Base-by-base conservation (phyloP, 2,797 vertebrate genomes). In the Chromobotia macracanthus region DNA sequence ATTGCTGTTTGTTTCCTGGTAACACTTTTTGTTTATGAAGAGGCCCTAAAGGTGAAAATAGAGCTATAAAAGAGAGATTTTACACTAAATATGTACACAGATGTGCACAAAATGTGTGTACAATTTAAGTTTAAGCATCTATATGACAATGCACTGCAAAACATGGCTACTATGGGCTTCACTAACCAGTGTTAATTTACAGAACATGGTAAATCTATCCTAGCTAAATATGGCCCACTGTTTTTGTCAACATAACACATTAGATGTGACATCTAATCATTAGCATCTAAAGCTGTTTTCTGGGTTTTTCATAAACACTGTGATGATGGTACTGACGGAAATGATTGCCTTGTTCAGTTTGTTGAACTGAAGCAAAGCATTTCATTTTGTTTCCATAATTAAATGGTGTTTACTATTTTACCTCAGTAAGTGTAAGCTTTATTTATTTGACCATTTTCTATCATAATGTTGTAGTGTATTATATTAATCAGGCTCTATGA, bases 1-100 rank as follows among this genome's bases (percentile, higher is more conserved):
- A 63, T 82, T 80, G 83, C 84, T 50, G 61, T 65, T 75, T 2
- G 87, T 94, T 84, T 89, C 93, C 87, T 87, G 79, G 90, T 77
- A 53, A 85, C 82, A 21, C 18, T 31, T 56, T 85, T 81, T 90
- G 89, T 91, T 91, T 87, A 80, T 79, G 18, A 80, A 79, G 75
- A 83, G 81, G 65, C 53, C 3, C 51, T 63, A 58, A 28, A 28
- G 11, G 31, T 71, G 46, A 50, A 23, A 61, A 28, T 0, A 7
- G 44, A 28, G 41, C 53, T 77, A 28, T n/a, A n/a, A n/a, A n/a
- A n/a, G n/a, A n/a, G n/a, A n/a, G 18, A n/a, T 64, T 9, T 63
- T 3, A 25, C 7, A 25, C 41, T 10, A 44, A 44, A 44, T 44
- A 44, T 2, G 41, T 10, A 11, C 11, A 44, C 9, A 44, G 2